phyloP scores from a whole-genome alignment of 1,140 invertebrate genomes.

The Condylostylus longicornis region DNA sequence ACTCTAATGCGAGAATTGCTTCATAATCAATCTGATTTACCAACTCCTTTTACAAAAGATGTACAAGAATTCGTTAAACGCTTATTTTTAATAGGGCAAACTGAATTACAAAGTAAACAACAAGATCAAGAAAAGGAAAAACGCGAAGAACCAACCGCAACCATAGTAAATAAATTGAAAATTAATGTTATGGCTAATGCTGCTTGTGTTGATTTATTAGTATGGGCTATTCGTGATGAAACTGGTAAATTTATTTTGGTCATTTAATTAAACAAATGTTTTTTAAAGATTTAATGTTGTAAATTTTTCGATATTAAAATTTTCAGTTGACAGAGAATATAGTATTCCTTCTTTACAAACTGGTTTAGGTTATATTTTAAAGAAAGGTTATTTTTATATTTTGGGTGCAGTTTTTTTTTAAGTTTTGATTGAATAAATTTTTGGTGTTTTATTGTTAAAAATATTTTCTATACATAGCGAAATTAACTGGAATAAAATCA shows the following conservation, averaged over 20 bases:
- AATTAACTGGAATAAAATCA: no score
- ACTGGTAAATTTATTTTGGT: constrained; percentile 49
- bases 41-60: constrained; percentile 79
- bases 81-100: constrained; percentile 82
- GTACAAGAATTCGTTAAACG: constrained; percentile 59
- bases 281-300: constrained; percentile 9
- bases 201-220: constrained; percentile 89
- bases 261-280: constrained; percentile 3
- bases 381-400: constrained; percentile 42
- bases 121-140: constrained; percentile 72
- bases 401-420: not conserved
- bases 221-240: constrained; percentile 95
- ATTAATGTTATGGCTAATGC: constrained; percentile 94
- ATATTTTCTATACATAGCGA: constrained; percentile 9
- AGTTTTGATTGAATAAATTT: not conserved
- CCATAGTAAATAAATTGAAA: constrained; percentile 77
- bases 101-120: constrained; percentile 70
- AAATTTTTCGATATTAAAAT: constrained; percentile 26
- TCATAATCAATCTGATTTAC: constrained; percentile 77
- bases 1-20: constrained; percentile 81
- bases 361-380: constrained; percentile 50
- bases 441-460: constrained; percentile 4
- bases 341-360: constrained; percentile 55
- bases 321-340: constrained; percentile 60
- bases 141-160: constrained; percentile 54